These are phyloP conservation scores for Scaptomyza polygonia DNA, from an alignment of 2,888 invertebrate genomes.

Conservation along the genomic window DNA sequence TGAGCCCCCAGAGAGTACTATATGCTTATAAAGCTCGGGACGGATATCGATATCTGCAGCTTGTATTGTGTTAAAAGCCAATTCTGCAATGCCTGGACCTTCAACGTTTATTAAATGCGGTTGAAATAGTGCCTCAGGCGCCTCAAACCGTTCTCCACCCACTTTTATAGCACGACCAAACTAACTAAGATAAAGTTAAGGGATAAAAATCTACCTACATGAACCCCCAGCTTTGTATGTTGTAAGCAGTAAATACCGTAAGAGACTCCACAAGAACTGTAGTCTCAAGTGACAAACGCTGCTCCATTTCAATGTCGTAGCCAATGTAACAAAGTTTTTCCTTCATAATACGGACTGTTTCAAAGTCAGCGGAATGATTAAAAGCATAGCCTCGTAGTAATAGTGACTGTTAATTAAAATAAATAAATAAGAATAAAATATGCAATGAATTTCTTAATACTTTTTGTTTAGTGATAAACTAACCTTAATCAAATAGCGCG, in stretches of 20 bases:
- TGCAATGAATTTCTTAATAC: background rate
- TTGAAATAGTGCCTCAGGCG: slow-evolving; percentile 99
- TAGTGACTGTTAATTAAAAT: slow-evolving; percentile 87
- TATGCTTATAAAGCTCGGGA: slow-evolving; percentile 98
- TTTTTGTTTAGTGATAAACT: background rate
- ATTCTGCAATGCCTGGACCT: slow-evolving; percentile 97
- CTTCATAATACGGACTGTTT: slow-evolving; percentile 99
- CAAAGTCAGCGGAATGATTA: slow-evolving; percentile 99
- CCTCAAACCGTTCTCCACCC: slow-evolving; percentile 98
- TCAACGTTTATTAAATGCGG: slow-evolving; percentile 99
- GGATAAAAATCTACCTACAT: background rate
- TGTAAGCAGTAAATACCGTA: slow-evolving; percentile 87
- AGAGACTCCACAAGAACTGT: slow-evolving; percentile 99
- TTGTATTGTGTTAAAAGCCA: slow-evolving; percentile 99
- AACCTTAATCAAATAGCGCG: slow-evolving; percentile 98
- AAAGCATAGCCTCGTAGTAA: slow-evolving; percentile 98
- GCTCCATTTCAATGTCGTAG: slow-evolving; percentile 99
- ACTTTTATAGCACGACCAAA: slow-evolving; percentile 97
- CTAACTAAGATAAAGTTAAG: slow-evolving; percentile 86
- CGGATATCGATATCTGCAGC: slow-evolving; percentile 98
- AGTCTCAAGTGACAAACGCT: slow-evolving; percentile 97
- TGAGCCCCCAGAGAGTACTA: slow-evolving; percentile 98
- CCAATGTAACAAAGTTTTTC: slow-evolving; percentile 99
- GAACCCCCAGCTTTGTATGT: background rate
- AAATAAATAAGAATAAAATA: background rate